Evolutionary conservation across 2,797 vertebrate species (phyloP), one percentile per base, ranked within the genome.

Genomic region (Cheirogaleus major): DNA sequence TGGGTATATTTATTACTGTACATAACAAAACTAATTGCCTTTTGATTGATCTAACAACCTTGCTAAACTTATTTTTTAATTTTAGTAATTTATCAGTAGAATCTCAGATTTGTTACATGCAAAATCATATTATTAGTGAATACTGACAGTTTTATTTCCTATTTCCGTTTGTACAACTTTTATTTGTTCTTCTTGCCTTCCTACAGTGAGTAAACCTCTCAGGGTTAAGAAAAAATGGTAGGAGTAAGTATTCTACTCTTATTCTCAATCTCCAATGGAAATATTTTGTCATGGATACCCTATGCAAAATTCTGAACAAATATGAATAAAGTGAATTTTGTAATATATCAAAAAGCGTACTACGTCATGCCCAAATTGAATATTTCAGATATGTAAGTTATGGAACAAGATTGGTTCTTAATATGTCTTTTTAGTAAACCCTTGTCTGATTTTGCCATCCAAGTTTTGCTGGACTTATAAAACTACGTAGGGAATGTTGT

Each of bases 101-200:
- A 43, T 11, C 5, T 83, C 13, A 63, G 50, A 83, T 45, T 41
- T 79, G 20, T 50, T 75, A 93, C 8, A 52, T 52, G 82, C 8
- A 78, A 75, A 93, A 84, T 61, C 45, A 52, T 67, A 57, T 70
- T n/a, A 45, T 18, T 50, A 45, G 27, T 48, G 94, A 95, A 92
- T 82, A 80, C 67, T 32, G 5, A 55, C 4, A 72, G 17, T 81
- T 82, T 63, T 75, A 86, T 69, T 79, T 93, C 23, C n/a, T 76
- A 43, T 48, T 86, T 90, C 27, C n/a, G 75, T 67, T 65, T n/a
- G 70, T 95, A 32, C 2, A 80, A 35, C 32, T 75, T 82, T 48
- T 73, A 70, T 89, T 90, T 72, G 59, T 86, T 81, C 55, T 86
- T 81, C 55, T 95, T 50, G 52, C 25, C 70, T 91, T 70, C 25